Percentiles rank a stretch among this genome's conserved stretches.
Conservation (phyloP, 2,888 invertebrate species). For the Macaria notata region DNA sequence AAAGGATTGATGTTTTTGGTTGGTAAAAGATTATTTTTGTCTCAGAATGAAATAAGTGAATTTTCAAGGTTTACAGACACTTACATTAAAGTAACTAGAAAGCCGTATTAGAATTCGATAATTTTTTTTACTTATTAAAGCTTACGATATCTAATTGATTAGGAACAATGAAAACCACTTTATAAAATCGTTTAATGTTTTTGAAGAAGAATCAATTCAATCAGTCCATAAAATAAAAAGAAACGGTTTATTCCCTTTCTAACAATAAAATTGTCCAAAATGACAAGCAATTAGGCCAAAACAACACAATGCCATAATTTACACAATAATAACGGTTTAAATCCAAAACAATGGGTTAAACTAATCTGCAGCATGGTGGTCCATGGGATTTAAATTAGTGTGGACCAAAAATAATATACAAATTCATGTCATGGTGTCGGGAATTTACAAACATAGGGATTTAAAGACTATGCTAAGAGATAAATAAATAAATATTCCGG, state of each 20-base stretch:
- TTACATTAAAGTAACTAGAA: no score
- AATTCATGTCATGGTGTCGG: neutral
- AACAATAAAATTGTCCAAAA: conserved; percentile 17
- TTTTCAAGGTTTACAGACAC: no score
- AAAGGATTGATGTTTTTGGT: neutral
- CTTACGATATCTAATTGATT: no score
- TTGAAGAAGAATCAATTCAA: no score
- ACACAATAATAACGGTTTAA: conserved; percentile 14
- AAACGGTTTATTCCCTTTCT: neutral
- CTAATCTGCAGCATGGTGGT: conserved; percentile 20
- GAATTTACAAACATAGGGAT: conserved; percentile 3
- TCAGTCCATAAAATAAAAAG: no score
- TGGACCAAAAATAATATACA: conserved; percentile 1
- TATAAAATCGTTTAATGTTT: no score
- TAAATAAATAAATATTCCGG: no score
- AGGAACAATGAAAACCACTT: no score
- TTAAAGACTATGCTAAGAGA: neutral
- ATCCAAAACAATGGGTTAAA: conserved; percentile 15
- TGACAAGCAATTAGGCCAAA: conserved; percentile 4
- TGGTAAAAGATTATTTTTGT: no score
- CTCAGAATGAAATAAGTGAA: no score
- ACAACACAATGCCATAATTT: conserved; percentile 1
- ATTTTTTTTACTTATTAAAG: no score
- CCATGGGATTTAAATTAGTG: conserved; percentile 18
- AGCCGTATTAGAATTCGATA: no score